Conservation (phyloP, 2,888 invertebrate species). For the Minunthozetes semirufus region DNA sequence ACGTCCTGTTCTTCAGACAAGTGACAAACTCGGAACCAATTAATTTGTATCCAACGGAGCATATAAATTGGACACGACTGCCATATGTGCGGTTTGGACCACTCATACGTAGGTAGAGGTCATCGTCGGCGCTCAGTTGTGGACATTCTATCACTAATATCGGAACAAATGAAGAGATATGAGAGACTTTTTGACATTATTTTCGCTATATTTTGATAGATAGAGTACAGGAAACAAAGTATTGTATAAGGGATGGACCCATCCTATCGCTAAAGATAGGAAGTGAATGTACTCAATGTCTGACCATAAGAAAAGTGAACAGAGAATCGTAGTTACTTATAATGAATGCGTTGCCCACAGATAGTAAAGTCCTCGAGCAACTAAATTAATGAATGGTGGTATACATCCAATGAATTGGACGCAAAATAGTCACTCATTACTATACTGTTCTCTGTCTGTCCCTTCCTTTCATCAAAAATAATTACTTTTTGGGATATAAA, state of each 20-base stretch:
- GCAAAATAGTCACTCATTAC: background rate
- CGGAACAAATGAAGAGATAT: background rate
- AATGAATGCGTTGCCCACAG: too few species aligned
- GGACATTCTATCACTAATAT: constrained; percentile 60
- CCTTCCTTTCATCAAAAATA: background rate
- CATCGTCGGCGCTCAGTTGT: constrained; percentile 57
- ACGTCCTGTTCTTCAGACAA: constrained; percentile 69
- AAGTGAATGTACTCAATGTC: too few species aligned
- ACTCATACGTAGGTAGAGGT: constrained; percentile 65
- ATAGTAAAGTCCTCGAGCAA: too few species aligned
- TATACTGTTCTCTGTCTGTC: constrained; percentile 1
- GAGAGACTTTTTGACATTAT: too few species aligned
- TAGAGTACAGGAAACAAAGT: constrained; percentile 17
- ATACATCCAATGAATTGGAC: background rate
- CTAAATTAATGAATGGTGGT: too few species aligned
- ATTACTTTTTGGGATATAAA: too few species aligned
- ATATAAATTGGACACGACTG: constrained; percentile 70
- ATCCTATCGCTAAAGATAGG: too few species aligned
- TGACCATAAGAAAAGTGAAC: too few species aligned
- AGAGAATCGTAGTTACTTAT: too few species aligned
- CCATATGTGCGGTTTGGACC: constrained; percentile 75
- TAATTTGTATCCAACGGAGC: constrained; percentile 74
- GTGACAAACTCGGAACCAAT: constrained; percentile 68
- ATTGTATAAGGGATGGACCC: background rate
- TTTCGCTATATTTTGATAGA: background rate